These are phyloP conservation scores for Eupristina koningsbergeri DNA, from an alignment of 1,140 invertebrate species.

Conservation along the genomic window DNA sequence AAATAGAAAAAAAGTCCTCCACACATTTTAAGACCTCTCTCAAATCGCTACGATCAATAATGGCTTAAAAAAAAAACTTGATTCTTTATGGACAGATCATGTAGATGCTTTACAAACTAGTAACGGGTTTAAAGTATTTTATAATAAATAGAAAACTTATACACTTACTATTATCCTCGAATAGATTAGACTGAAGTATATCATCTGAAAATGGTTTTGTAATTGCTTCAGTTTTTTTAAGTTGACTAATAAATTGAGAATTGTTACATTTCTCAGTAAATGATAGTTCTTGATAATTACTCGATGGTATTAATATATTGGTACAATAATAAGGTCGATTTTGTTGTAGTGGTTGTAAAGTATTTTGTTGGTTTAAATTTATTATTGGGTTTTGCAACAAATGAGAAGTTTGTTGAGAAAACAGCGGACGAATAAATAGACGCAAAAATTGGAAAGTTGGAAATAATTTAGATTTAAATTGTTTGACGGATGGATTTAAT, in stretches of 20 bases:
- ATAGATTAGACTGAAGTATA: not conserved
- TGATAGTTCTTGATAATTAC: not conserved
- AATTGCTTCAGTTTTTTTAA: not conserved
- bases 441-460: not conserved
- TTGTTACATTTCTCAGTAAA: not conserved
- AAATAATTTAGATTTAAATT: not conserved
- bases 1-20: no score
- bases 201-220: not conserved
- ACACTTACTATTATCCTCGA: not conserved
- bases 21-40: no score
- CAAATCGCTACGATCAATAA: no score
- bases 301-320: conserved; percentile 1
- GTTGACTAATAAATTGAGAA: not conserved
- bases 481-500: not conserved
- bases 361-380: not conserved
- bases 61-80: no score
- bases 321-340: conserved; percentile 32
- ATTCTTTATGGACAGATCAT: no score
- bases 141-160: not conserved
- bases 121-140: no score
- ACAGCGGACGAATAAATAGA: no score
- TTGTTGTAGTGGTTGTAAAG: not conserved
- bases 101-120: no score
- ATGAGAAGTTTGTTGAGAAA: not conserved
- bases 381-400: not conserved